Conservation (phyloP, 2,888 invertebrate genomes). For the Oscheius onirici region DNA sequence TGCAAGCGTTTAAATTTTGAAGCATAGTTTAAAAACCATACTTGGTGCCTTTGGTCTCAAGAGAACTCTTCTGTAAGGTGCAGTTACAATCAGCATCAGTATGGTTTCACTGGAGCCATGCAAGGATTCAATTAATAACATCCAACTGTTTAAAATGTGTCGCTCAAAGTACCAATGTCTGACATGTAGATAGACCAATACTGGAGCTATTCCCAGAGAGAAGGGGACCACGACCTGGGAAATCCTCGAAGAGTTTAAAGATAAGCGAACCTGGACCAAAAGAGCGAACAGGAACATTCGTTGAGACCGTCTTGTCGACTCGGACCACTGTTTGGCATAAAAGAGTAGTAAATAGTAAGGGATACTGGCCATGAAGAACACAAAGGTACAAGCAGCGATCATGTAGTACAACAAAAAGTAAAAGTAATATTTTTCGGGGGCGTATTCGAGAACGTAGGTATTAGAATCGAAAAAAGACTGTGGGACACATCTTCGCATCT, state of each 20-base stretch:
- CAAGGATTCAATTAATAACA: slow-evolving; percentile 3
- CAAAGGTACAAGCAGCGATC: neutral
- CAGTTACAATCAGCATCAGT: slow-evolving; percentile 2
- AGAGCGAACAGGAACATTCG: slow-evolving; percentile 4
- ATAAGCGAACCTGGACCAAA: neutral
- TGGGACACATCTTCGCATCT: slow-evolving; percentile 2
- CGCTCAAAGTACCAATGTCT: slow-evolving; percentile 13
- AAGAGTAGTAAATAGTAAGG: neutral
- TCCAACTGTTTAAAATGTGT: slow-evolving; percentile 5
- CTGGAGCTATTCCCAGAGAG: neutral
- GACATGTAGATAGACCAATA: slow-evolving; percentile 9
- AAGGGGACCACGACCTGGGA: slow-evolving; percentile 1
- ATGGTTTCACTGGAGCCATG: slow-evolving; percentile 11
- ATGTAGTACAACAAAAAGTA: slow-evolving; percentile 13
- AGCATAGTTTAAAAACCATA: neutral
- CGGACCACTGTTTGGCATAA: neutral
- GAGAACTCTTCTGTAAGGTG: neutral
- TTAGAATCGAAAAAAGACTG: slow-evolving; percentile 8
- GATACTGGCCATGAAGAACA: neutral
- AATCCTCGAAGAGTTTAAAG: neutral
- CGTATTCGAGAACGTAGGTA: slow-evolving; percentile 5
- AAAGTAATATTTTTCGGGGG: slow-evolving; percentile 15
- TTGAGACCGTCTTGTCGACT: neutral
- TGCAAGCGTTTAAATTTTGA: neutral
- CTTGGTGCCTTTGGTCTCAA: neutral